Evolutionary conservation across 2,113 vertebrate genomes (phyloP).

Genomic region (Platysternon megacephalum): DNA sequence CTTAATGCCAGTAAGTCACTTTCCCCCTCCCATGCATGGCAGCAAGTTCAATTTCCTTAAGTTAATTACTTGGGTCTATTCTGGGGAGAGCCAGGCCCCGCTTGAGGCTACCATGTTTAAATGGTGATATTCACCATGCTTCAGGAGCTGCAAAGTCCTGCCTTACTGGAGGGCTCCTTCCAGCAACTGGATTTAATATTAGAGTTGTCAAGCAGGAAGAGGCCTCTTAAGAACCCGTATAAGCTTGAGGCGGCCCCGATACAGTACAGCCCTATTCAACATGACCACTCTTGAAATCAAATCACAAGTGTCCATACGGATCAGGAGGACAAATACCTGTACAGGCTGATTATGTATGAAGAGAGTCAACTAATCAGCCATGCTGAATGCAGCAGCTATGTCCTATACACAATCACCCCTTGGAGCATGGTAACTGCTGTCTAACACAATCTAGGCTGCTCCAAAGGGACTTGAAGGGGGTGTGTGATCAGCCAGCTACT

Average conservation of each 20-base stretch:
- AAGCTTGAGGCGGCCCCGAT: neutral
- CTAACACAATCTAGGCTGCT: neutral
- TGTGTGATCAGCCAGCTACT: neutral
- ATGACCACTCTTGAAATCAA: neutral
- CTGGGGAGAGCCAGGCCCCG: neutral
- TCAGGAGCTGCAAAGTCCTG: neutral
- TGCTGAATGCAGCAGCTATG: no score
- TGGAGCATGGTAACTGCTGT: neutral
- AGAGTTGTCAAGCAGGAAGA: neutral
- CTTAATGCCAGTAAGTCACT: neutral
- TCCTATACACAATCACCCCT: rapidly evolving
- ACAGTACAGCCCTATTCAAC: neutral
- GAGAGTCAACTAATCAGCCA: neutral
- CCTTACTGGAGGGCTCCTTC: neutral
- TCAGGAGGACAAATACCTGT: neutral
- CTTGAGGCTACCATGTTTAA: neutral
- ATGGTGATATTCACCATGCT: neutral
- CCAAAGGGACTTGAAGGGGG: rapidly evolving
- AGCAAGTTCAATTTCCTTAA: neutral
- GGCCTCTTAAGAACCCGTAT: neutral
- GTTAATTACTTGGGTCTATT: neutral
- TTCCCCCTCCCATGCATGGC: neutral
- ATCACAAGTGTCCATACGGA: neutral
- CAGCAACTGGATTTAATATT: neutral
- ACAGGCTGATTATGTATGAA: neutral